Percentiles rank a stretch among this genome's conserved stretches.
phyloP scores from a whole-genome alignment of 1,140 invertebrate species.

The Tigriopus japonicus region DNA sequence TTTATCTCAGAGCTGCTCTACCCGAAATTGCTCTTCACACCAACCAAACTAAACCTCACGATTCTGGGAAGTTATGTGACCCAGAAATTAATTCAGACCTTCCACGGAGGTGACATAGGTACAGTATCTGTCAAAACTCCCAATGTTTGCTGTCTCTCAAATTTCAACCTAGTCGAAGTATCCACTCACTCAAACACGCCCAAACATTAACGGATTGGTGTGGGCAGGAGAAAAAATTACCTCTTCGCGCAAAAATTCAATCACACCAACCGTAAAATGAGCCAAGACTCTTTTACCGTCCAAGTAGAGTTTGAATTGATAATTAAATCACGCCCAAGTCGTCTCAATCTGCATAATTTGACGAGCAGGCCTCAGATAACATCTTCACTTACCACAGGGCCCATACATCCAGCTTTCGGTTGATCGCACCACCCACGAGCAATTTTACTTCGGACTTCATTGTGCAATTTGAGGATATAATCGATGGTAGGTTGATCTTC shows the following conservation, averaged over 20 bases:
- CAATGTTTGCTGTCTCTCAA: too few relatives aligned
- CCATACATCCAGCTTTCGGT: constrained; percentile 14
- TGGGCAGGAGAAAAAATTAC: too few relatives aligned
- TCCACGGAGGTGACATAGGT: not conserved
- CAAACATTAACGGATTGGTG: too few relatives aligned
- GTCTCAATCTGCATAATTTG: not conserved
- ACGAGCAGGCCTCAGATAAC: not conserved
- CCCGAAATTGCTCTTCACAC: not conserved
- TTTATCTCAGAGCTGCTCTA: not conserved
- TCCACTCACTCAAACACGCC: too few relatives aligned
- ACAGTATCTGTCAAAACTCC: not conserved
- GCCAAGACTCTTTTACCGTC: not conserved
- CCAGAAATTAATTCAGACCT: not conserved
- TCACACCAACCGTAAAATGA: too few relatives aligned
- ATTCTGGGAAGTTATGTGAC: not conserved
- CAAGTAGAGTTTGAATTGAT: not conserved
- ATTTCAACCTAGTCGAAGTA: too few relatives aligned
- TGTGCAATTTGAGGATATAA: not conserved
- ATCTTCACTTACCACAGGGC: constrained; percentile 5
- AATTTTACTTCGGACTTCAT: constrained; percentile 12
- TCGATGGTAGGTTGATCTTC: not conserved
- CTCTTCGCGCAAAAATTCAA: too few relatives aligned
- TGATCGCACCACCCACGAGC: constrained; percentile 3
- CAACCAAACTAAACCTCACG: not conserved
- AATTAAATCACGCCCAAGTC: not conserved